Evolutionary conservation across 1,140 invertebrate species (phyloP).

Genomic region (Globodera ellingtonae): DNA sequence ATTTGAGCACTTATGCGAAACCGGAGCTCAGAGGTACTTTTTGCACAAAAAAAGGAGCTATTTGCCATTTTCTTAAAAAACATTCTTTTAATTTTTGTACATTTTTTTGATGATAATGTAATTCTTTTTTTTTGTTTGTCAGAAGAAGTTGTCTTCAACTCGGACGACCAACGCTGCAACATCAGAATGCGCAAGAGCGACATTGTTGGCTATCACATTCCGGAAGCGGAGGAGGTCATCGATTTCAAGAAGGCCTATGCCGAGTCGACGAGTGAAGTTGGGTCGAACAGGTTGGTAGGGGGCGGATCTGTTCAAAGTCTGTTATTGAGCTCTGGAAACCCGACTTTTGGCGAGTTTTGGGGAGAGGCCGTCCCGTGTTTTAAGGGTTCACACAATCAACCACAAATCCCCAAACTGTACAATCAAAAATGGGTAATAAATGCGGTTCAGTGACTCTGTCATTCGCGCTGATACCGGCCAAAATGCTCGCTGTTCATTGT

Average conservation of each 20-base stretch:
- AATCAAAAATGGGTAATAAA: too few relatives aligned
- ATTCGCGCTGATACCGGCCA: too few relatives aligned
- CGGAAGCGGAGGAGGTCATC: constrained; percentile 1
- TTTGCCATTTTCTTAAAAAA: neutral
- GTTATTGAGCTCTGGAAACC: too few relatives aligned
- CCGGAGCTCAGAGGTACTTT: neutral
- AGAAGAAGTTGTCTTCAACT: constrained; percentile 9
- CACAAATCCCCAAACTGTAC: too few relatives aligned
- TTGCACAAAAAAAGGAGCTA: neutral
- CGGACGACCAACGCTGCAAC: neutral
- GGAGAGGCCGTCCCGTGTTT: too few relatives aligned
- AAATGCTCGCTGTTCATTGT: too few relatives aligned
- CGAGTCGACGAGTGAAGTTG: neutral
- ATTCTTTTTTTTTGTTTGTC: neutral
- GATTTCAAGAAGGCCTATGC: neutral
- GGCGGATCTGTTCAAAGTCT: too few relatives aligned
- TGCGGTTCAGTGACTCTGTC: too few relatives aligned
- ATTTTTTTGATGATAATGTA: constrained; percentile 23
- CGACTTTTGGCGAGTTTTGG: too few relatives aligned
- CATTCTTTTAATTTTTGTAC: neutral
- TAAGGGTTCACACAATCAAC: too few relatives aligned
- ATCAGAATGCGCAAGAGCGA: constrained; percentile 7
- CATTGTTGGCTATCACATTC: neutral
- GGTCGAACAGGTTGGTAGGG: neutral
- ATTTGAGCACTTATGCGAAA: constrained; percentile 25